These are phyloP conservation scores for Lycophotia porphyrea DNA, from an alignment of 2,888 invertebrate species.

Conservation along the genomic window DNA sequence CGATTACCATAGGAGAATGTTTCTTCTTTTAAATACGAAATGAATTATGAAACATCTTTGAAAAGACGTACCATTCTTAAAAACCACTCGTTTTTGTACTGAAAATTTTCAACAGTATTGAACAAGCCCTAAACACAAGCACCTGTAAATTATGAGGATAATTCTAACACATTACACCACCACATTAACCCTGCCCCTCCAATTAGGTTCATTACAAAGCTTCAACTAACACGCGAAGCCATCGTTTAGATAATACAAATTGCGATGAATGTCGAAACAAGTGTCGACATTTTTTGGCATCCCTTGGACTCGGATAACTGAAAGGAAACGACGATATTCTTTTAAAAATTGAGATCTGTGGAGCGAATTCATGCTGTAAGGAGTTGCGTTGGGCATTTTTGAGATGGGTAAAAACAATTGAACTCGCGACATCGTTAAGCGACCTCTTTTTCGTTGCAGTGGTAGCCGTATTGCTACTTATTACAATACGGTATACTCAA, in stretches of 20 bases:
- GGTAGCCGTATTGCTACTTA: too few species aligned
- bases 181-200: background rate
- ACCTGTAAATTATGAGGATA: background rate
- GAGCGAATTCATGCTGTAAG: background rate
- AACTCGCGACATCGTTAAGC: too few species aligned
- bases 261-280: constrained; percentile 19
- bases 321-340: background rate
- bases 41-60: background rate
- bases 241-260: constrained; percentile 44
- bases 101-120: background rate
- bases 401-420: too few species aligned
- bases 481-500: too few species aligned
- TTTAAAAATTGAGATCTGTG: background rate
- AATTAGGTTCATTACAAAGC: constrained; percentile 36
- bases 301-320: background rate
- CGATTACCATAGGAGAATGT: background rate
- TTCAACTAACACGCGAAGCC: constrained; percentile 34
- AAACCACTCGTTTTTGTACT: background rate
- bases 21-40: background rate
- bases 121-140: background rate
- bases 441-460: too few species aligned
- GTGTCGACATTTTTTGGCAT: constrained; percentile 14
- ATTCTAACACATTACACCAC: background rate
- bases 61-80: background rate
- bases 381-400: too few species aligned